Evolutionary conservation across 2,113 vertebrate genomes (phyloP).

Genomic region (Xiphorhynchus elegans): DNA sequence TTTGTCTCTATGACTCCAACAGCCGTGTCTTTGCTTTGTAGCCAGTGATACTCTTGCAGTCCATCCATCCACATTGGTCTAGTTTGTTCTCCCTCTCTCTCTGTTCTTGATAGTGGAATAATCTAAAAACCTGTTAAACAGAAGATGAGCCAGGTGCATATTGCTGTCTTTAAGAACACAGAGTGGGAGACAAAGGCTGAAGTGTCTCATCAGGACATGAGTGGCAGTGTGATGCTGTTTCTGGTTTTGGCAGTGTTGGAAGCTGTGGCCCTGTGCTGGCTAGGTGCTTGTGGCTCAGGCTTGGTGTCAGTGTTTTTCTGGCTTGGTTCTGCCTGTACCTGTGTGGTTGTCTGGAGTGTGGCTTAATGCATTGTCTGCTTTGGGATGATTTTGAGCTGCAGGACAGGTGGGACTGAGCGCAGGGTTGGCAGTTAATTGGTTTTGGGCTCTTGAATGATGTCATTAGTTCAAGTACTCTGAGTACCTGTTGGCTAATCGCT

Average conservation of each 20-base stretch:
- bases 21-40: not conserved
- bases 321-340: not conserved
- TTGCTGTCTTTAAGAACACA: not conserved
- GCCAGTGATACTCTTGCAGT: not conserved
- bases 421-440: not conserved
- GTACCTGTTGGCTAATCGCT: not conserved
- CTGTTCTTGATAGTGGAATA: not conserved
- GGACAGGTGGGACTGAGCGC: not conserved
- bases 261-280: not conserved
- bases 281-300: not conserved
- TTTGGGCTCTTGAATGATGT: not conserved
- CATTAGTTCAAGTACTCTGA: not conserved
- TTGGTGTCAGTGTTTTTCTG: not conserved
- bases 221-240: fast-evolving
- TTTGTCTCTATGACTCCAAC: not conserved
- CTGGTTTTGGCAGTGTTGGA: fast-evolving
- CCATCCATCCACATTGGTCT: not conserved
- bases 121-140: not conserved
- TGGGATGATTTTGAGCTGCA: not conserved
- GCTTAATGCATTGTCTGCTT: not conserved
- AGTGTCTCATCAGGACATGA: not conserved
- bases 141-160: not conserved
- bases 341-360: not conserved
- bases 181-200: not conserved
- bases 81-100: not conserved